Evolutionary conservation across 2,113 vertebrate species (phyloP), one percentile per base, ranked within the genome.

Genomic region (Chlorodrepanis virens): DNA sequence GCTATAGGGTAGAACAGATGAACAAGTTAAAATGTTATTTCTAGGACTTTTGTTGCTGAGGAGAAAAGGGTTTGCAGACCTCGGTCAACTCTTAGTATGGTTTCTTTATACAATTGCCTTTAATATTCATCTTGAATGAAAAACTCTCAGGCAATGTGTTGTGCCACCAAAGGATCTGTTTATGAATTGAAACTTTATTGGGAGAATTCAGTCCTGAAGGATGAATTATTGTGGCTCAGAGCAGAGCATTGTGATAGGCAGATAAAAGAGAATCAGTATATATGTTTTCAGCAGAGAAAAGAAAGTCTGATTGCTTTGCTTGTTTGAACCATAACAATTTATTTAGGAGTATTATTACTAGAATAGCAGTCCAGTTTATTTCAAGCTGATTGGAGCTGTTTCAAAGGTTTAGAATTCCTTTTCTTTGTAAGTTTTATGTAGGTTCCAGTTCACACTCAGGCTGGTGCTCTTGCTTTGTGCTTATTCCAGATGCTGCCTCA

Each of bases 341-440:
- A 71, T 90, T 88, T 90, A 54, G 71, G 61, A 93, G 50, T 40
- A 78, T 96, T 93, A 86, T 65, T 92, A 63, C 33, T 74, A 29
- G 45, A 90, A 86, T 54, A 89, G 60, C 42, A 77, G 18, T 69
- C 29, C 31, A 17, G 39, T 86, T 91, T 94, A 63, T 95, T 96
- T 97, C 71, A 88, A 87, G 39, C 39, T 94, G 70, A 78, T 72
- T 95, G 83, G 82, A 93, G 87, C 59, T 92, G 40, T 94, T 95
- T 93, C 96, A 86, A 89, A 84, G 52, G 35, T 53, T 80, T 75
- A 81, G 79, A 67, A 42, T 96, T 94, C 93, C 56, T 86, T 90
- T 91, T 82, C 22, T 88, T 86, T 12, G 4, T 50, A 16, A n/a
- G 40, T 85, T 90, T 80, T 82, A 35, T 40, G 42, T 52, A 59